Evolutionary conservation across 1,140 invertebrate genomes (phyloP).

Genomic region (Drosophila teissieri): DNA sequence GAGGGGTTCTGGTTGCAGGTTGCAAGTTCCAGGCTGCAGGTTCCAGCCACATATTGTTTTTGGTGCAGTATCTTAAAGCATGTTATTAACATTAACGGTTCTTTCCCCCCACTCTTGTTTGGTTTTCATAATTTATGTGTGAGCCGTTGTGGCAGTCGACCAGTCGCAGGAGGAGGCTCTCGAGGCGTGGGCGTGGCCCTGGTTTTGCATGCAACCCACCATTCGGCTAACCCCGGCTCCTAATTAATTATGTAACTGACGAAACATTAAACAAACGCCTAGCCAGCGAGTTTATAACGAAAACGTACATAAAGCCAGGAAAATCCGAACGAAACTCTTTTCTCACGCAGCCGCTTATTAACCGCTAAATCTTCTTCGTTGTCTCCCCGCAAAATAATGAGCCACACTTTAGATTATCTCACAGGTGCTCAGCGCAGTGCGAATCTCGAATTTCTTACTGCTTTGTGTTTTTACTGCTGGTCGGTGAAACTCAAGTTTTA

Average conservation of each 20-base stretch:
- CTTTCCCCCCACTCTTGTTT: conserved; percentile 61
- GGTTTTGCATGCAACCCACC: conserved; percentile 69
- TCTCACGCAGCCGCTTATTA: conserved; percentile 76
- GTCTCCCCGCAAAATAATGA: conserved; percentile 54
- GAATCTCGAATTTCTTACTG: conserved; percentile 5
- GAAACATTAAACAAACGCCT: conserved; percentile 46
- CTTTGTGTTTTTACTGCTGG: conserved; percentile 16
- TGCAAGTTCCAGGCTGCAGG: neutral
- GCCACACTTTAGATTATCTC: conserved; percentile 70
- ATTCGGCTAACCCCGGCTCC: conserved; percentile 15
- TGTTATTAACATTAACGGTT: conserved; percentile 79
- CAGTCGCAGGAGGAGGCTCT: conserved; percentile 8
- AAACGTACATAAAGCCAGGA: conserved; percentile 10
- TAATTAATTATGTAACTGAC: conserved; percentile 76
- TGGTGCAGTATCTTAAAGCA: conserved; percentile 61
- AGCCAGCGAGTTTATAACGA: conserved; percentile 16
- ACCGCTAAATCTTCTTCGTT: conserved; percentile 53
- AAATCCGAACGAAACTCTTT: conserved; percentile 48
- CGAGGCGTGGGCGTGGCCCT: conserved; percentile 54
- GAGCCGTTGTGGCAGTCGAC: conserved; percentile 43
- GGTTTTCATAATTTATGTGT: conserved; percentile 79
- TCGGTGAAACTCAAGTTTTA: conserved; percentile 44
- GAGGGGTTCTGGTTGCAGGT: neutral
- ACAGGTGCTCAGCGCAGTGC: conserved; percentile 41
- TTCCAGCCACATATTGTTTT: conserved; percentile 53